Conservation (phyloP, 2,888 invertebrate genomes). For the Trachelus stipa region DNA sequence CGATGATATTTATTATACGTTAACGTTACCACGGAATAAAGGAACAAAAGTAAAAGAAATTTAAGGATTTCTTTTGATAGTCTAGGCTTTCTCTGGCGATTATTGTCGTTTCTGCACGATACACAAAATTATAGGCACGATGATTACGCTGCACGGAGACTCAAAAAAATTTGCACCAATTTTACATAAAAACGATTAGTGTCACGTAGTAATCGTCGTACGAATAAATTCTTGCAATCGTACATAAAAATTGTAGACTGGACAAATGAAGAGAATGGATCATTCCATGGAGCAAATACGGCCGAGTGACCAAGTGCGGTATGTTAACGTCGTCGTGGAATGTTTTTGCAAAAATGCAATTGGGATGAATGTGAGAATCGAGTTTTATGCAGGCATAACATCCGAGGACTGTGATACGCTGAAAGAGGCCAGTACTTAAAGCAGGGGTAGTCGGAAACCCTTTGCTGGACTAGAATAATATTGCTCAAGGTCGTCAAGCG, state of each 20-base stretch:
- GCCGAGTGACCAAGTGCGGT: neutral
- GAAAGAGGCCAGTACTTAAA: constrained; percentile 55
- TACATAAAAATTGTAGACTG: neutral
- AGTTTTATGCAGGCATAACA: constrained; percentile 27
- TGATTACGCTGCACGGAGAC: constrained; percentile 43
- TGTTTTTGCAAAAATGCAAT: neutral
- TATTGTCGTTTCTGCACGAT: constrained; percentile 49
- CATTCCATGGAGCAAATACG: neutral
- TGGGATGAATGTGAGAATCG: neutral
- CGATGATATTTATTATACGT: neutral
- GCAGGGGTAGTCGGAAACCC: constrained; percentile 14
- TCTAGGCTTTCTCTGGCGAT: constrained; percentile 44
- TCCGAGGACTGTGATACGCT: constrained; percentile 55
- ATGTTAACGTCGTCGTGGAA: neutral
- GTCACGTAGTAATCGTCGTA: neutral
- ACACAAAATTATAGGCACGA: constrained; percentile 51
- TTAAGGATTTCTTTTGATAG: constrained; percentile 35
- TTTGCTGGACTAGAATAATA: constrained; percentile 15
- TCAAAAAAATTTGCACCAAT: constrained; percentile 10
- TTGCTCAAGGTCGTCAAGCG: constrained; percentile 27
- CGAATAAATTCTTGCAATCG: neutral
- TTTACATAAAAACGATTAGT: neutral
- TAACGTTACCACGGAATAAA: neutral
- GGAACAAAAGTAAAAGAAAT: neutral
- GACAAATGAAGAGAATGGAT: neutral